A percentile compares a stretch with the other conserved stretches of the same genome.
These are phyloP conservation scores for Malacosoma neustria DNA, from an alignment of 2,888 invertebrate species.

Conservation along the genomic window DNA sequence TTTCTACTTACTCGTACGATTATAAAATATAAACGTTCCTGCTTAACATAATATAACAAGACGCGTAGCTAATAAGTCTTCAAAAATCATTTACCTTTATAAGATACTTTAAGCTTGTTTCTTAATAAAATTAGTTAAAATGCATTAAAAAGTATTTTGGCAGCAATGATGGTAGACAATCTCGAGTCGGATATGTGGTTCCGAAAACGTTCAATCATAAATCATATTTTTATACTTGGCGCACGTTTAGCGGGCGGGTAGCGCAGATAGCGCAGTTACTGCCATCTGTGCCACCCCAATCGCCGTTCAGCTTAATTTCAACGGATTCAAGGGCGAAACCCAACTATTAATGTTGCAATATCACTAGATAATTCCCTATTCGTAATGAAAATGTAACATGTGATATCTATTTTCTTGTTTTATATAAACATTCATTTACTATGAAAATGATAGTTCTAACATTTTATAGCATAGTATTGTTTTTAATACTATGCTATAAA, in stretches of 20 bases:
- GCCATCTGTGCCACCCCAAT: conserved; percentile 68
- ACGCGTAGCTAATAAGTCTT: too few relatives aligned
- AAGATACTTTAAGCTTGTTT: too few relatives aligned
- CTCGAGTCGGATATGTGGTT: conserved; percentile 39
- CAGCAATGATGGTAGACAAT: conserved; percentile 19
- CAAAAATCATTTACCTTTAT: too few relatives aligned
- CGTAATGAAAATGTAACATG: conserved; percentile 19
- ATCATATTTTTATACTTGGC: conserved; percentile 65
- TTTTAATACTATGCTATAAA: too few relatives aligned
- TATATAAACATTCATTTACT: conserved; percentile 14
- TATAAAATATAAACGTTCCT: too few relatives aligned
- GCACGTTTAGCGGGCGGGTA: conserved; percentile 37
- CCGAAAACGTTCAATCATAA: conserved; percentile 40
- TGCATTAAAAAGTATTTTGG: too few relatives aligned
- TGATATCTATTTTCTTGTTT: conserved; percentile 10
- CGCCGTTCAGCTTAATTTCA: conserved; percentile 55
- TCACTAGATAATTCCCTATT: conserved; percentile 29
- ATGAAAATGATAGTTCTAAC: too few relatives aligned
- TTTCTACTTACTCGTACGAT: too few relatives aligned
- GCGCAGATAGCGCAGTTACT: conserved; percentile 50
- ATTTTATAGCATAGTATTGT: too few relatives aligned
- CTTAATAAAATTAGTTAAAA: too few relatives aligned
- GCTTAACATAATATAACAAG: too few relatives aligned
- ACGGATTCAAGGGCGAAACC: conserved; percentile 56
- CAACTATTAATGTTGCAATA: conserved; percentile 50